These are phyloP conservation scores for Phyllotreta cruciferae DNA, from an alignment of 2,888 invertebrate species.

Conservation along the genomic window DNA sequence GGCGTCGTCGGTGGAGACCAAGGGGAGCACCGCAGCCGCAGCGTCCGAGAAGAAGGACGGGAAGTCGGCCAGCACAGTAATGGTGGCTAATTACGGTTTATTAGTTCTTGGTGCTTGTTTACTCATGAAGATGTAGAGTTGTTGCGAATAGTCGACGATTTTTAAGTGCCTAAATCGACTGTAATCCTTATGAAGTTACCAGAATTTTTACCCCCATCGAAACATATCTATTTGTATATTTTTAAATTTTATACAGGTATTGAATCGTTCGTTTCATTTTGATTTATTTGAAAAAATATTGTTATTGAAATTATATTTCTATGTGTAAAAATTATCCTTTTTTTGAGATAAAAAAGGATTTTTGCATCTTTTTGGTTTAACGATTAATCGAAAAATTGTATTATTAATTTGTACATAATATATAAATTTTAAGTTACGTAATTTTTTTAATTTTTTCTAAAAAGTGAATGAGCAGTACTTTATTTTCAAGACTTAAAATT, in stretches of 20 bases:
- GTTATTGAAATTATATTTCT: constrained; percentile 11
- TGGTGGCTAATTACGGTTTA: constrained; percentile 23
- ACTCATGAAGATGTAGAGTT: constrained; percentile 21
- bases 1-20: not conserved
- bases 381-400: constrained; percentile 1
- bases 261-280: constrained; percentile 8
- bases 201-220: not conserved
- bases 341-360: no score
- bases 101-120: constrained; percentile 22
- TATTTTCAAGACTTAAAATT: not conserved
- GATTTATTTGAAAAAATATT: constrained; percentile 9
- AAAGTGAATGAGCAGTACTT: not conserved
- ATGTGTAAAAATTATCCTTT: not conserved
- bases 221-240: constrained; percentile 14
- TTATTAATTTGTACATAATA: constrained; percentile 22
- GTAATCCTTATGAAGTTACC: constrained; percentile 19
- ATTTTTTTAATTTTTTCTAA: constrained; percentile 1
- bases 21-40: constrained; percentile 2
- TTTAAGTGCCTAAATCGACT: constrained; percentile 21
- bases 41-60: constrained; percentile 5
- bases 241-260: constrained; percentile 13
- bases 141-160: constrained; percentile 1
- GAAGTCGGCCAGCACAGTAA: constrained; percentile 5
- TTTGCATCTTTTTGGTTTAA: constrained; percentile 4
- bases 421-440: constrained; percentile 12